phyloP scores from a whole-genome alignment of 30 jellyfish, hydroid and myxozoan genomes.

The Pelagia noctiluca region DNA sequence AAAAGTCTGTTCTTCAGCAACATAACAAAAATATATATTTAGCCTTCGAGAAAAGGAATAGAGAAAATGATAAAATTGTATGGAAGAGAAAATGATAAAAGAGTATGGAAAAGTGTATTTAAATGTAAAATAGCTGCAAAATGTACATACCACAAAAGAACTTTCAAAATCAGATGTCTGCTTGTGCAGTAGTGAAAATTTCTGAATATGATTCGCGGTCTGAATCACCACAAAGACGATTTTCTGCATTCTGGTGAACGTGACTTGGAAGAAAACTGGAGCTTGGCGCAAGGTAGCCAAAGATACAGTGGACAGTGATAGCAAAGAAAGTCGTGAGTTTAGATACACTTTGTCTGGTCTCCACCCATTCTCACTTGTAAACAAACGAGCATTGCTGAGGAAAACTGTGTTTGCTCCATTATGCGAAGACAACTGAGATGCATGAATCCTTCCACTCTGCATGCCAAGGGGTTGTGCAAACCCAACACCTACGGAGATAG shows the following conservation, averaged over 20 bases:
- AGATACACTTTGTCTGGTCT: constrained; percentile 39
- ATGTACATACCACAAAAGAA: no score
- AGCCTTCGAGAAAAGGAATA: no score
- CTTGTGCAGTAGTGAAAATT: constrained; percentile 1
- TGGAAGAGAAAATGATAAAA: no score
- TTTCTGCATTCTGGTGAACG: constrained; percentile 19
- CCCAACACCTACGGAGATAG: constrained; percentile 31
- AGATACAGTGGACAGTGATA: neutral
- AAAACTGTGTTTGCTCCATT: neutral
- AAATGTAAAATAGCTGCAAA: no score
- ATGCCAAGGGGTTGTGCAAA: constrained; percentile 58
- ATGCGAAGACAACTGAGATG: constrained; percentile 18
- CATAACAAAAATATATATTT: no score
- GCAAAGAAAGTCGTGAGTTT: neutral
- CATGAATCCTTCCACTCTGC: constrained; percentile 54
- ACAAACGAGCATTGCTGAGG: constrained; percentile 17
- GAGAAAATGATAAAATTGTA: no score
- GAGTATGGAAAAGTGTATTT: no score
- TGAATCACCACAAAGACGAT: constrained; percentile 32
- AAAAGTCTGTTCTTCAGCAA: no score
- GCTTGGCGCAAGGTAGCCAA: neutral
- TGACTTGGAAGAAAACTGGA: constrained; percentile 23
- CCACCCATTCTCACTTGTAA: constrained; percentile 57
- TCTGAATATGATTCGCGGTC: neutral
- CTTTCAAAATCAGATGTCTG: neutral